A percentile compares a stretch with the other conserved stretches of the same genome.
phyloP scores from a whole-genome alignment of 2,113 vertebrate genomes.

The Numida meleagris region DNA sequence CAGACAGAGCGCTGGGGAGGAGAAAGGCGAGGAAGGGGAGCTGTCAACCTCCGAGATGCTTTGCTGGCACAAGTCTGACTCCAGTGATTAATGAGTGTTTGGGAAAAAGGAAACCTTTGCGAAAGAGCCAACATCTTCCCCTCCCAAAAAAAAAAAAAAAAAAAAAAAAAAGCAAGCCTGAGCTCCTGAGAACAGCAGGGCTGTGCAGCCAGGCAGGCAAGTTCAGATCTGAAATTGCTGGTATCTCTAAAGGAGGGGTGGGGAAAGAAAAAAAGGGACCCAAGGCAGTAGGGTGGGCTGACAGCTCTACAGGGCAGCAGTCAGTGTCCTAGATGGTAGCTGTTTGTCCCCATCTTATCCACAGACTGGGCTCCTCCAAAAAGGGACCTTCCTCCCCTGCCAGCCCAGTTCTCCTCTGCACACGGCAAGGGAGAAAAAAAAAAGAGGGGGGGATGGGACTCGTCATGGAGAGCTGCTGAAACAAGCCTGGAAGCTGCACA shows the following conservation, averaged over 20 bases:
- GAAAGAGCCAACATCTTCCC: slow-evolving; percentile 1
- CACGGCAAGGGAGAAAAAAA: background rate
- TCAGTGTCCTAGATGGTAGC: background rate
- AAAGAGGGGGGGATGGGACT: background rate
- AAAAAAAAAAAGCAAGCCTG: background rate
- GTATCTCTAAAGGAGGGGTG: background rate
- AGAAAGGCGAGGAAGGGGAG: background rate
- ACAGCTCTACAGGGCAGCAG: background rate
- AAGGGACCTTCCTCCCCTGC: background rate
- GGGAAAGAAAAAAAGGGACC: background rate
- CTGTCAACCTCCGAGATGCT: background rate
- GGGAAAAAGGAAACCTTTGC: slow-evolving; percentile 53
- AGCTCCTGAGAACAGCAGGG: background rate
- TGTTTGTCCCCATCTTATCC: background rate
- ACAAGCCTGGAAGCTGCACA: rapidly evolving
- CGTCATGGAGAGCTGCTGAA: rapidly evolving
- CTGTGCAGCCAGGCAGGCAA: background rate
- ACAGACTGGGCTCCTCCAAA: rapidly evolving
- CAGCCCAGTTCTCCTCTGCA: background rate
- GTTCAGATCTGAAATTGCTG: background rate
- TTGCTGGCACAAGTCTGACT: background rate
- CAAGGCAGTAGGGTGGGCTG: background rate
- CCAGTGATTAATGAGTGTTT: slow-evolving; percentile 15
- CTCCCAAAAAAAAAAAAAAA: background rate
- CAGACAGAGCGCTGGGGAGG: background rate